Evolutionary conservation across 2,113 vertebrate genomes (phyloP), one percentile per base, ranked within the genome.

Genomic region (Crypturellus undulatus): DNA sequence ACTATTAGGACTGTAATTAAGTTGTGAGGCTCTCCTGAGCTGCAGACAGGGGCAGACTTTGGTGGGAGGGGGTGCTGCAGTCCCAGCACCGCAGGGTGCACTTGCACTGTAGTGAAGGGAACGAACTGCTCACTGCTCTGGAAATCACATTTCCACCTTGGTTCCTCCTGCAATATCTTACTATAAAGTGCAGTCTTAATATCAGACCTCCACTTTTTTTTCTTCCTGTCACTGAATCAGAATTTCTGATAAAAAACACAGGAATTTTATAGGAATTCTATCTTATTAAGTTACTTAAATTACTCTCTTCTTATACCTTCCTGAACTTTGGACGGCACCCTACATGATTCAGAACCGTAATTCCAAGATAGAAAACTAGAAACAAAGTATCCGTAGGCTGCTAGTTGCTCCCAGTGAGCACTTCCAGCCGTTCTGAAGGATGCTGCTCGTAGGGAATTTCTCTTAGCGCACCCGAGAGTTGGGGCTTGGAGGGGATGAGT

Each of bases 1-100:
- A 67, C 69, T 96, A 95, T 95, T 95, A 93, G 91, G 92, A 90
- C 63, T 60, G 38, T 97, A 94, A 96, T 94, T 95, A 95, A 90
- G 75, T 93, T 94, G 63, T 69, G 79, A 77, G 75, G 59, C 76
- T 94, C 81, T 45, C 0, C 0, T 82, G 93, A 94, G 75, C 70
- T 84, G 54, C 79, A 88, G 79, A 60, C 73, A 90, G 79, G 89
- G 81, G 42, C 58, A 83, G 77, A 77, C 43, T 67, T 77, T 87
- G 70, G 68, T 8, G 59, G 47, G 63, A 60, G 51, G 32, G 18
- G 22, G 56, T 79, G 34, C 51, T 32, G 36, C 26, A 79, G 38
- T 63, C 36, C 28, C 28, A 38, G 60, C 45, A 45, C 5, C 1
- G 0, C 73, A 32, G 64, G 36, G 28, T 51, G 47, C 69, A 86